Conservation (phyloP, 2,888 invertebrate genomes). For the Lacanobia oleracea region DNA sequence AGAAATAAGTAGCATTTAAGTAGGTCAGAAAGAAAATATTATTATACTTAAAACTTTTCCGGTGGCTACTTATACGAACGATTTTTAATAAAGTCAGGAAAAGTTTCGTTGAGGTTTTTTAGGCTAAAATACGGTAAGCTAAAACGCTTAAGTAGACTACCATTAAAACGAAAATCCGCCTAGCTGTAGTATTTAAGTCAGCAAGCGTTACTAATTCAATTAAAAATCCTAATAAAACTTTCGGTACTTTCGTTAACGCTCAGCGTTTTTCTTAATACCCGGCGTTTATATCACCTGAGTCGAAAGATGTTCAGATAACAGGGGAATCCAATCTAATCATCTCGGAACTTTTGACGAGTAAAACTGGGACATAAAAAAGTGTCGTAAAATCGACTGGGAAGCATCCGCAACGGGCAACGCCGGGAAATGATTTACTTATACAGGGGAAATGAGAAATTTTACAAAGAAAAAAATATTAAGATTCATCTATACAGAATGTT, state of each 20-base stretch:
- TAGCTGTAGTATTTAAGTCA: slow-evolving; percentile 5
- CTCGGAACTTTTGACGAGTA: slow-evolving; percentile 61
- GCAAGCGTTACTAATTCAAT: slow-evolving; percentile 43
- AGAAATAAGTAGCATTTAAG: not conserved
- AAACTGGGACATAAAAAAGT: slow-evolving; percentile 61
- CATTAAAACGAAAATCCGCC: slow-evolving; percentile 2
- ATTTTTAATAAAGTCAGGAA: slow-evolving; percentile 7
- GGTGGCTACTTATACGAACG: slow-evolving; percentile 1
- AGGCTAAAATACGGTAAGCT: not conserved
- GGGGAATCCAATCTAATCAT: slow-evolving; percentile 62
- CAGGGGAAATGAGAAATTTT: slow-evolving; percentile 66
- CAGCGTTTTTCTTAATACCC: slow-evolving; percentile 49
- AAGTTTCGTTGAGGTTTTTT: slow-evolving; percentile 14
- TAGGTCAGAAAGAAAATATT: not conserved
- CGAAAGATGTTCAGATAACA: slow-evolving; percentile 52
- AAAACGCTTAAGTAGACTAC: slow-evolving; percentile 7
- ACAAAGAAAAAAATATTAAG: slow-evolving; percentile 63
- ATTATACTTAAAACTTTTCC: slow-evolving; percentile 6
- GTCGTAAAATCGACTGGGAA: slow-evolving; percentile 64
- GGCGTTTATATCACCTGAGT: slow-evolving; percentile 56
- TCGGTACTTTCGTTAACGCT: slow-evolving; percentile 35
- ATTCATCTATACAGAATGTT: slow-evolving; percentile 50
- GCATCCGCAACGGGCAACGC: slow-evolving; percentile 52
- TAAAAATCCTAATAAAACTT: slow-evolving; percentile 46
- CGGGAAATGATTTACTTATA: slow-evolving; percentile 67